Base-by-base conservation (phyloP, 2,797 vertebrate genomes). In the Poecilia wingei region DNA sequence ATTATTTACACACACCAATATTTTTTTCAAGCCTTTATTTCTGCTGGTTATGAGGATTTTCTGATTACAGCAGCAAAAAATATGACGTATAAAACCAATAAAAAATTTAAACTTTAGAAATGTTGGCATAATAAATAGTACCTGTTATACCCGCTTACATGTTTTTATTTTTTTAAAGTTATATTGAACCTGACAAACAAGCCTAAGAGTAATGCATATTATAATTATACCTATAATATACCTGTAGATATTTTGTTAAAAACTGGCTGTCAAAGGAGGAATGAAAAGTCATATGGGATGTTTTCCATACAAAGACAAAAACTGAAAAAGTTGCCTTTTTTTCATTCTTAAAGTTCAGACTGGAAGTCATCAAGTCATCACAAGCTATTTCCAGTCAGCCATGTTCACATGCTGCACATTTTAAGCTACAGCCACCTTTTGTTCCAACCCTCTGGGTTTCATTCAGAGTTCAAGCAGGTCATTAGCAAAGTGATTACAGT, bases 401-500 rank as follows among this genome's bases (percentile, higher is more conserved):
- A 28, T 28, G 43, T 68, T 85, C 51, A 77, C 76, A 78, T 76
- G 12, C 57, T 77, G 28, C 69, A 28, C 13, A 22, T 41, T 28
- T 77, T 66, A 36, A 71, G 25, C 55, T 79, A 36, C 31, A 46
- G 77, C 59, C 77, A 61, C 64, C 70, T 82, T 79, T 84, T 86
- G 84, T 90, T 90, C 86, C 78, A 84, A 78, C 79, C 88, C 84
- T 89, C 78, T 82, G 83, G 79, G 82, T 84, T 90, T 88, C 88
- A 89, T 87, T 92, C 82, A 73, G 74, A 91, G 91, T 93, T 92
- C 87, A 91, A 91, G 84, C 83, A 79, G 91, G 90, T 93, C 92
- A 94, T 95, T 94, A 94, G 84, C 85, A 87, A 87, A 91, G 89
- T 88, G 89, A 93, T 93, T 94, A 93, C 84, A 89, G 87, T 83